These are phyloP conservation scores for Rhopalosiphum maidis DNA, from an alignment of 1,140 invertebrate species.

Conservation along the genomic window DNA sequence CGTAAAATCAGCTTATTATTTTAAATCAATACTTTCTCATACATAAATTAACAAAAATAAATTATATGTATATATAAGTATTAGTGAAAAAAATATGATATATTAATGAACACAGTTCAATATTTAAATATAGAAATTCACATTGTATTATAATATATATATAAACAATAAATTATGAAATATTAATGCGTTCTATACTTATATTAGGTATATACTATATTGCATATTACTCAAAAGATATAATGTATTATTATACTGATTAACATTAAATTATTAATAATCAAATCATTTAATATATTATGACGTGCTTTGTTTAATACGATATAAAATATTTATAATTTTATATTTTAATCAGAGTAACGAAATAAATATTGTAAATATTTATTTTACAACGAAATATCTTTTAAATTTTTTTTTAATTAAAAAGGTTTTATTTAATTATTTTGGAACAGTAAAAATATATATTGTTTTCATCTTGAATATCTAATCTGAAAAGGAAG, in stretches of 20 bases:
- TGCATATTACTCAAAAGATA: not conserved
- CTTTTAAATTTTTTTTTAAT: too few relatives aligned
- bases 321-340: not conserved
- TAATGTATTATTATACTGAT: not conserved
- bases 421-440: too few relatives aligned
- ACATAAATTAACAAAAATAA: not conserved
- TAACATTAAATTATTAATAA: too few relatives aligned
- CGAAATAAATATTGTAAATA: too few relatives aligned
- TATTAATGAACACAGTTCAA: too few relatives aligned
- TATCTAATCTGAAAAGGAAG: too few relatives aligned
- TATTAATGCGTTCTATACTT: not conserved
- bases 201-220: not conserved
- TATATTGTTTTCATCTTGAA: too few relatives aligned
- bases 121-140: not conserved
- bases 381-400: too few relatives aligned
- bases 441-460: too few relatives aligned
- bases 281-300: not conserved
- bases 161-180: not conserved
- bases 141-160: not conserved
- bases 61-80: too few relatives aligned
- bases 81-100: too few relatives aligned
- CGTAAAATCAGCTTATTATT: not conserved
- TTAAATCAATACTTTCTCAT: not conserved
- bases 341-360: too few relatives aligned
- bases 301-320: not conserved